Evolutionary conservation across 1,140 invertebrate species (phyloP).

Genomic region (Pogonomyrmex californicus): DNA sequence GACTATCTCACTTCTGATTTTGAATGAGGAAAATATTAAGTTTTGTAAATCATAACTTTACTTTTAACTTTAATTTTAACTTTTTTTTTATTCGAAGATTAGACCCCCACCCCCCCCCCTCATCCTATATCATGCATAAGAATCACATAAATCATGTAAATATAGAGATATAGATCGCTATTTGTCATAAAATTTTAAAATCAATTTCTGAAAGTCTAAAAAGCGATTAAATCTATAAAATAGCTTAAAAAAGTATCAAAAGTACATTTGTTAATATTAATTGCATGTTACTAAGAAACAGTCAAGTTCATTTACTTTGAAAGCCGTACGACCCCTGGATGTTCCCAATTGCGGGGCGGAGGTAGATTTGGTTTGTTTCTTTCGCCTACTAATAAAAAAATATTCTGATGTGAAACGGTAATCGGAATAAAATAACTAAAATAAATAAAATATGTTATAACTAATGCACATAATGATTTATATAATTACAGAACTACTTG

Average conservation of each 20-base stretch:
- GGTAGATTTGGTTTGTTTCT: constrained; percentile 69
- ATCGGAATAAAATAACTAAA: not conserved
- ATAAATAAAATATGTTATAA: not conserved
- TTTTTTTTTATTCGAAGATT: too few species aligned
- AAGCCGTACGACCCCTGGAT: constrained; percentile 46
- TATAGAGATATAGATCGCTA: not conserved
- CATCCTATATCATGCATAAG: too few species aligned
- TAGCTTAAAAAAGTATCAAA: constrained; percentile 2
- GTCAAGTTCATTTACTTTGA: constrained; percentile 58
- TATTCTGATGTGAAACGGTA: not conserved
- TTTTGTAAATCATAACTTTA: too few species aligned
- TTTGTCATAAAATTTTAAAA: not conserved
- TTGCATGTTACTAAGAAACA: constrained; percentile 1
- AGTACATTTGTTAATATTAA: not conserved
- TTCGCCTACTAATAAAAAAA: constrained; percentile 52
- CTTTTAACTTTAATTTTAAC: too few species aligned
- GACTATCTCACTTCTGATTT: too few species aligned
- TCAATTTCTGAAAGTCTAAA: not conserved
- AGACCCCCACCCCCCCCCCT: too few species aligned
- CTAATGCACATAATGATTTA: not conserved
- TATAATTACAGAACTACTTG: not conserved
- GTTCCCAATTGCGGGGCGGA: constrained; percentile 62
- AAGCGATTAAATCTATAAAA: not conserved
- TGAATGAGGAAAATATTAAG: too few species aligned
- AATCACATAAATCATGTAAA: not conserved